Evolutionary conservation across 2,113 vertebrate genomes (phyloP).

Genomic region (Gulo gulo): DNA sequence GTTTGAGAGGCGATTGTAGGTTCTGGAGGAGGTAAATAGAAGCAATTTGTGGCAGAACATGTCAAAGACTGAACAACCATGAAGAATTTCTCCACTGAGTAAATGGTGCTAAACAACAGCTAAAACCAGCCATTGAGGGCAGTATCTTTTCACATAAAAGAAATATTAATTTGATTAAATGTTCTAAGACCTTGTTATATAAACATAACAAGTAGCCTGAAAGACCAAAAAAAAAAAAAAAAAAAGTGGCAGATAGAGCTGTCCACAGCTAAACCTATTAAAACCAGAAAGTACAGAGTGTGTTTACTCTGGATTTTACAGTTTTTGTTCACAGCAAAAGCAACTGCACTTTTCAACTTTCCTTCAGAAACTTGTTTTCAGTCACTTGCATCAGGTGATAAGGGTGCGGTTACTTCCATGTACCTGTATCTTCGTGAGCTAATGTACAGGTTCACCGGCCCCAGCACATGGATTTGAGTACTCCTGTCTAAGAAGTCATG

Average conservation of each 20-base stretch:
- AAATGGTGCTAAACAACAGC: neutral
- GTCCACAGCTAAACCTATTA: neutral
- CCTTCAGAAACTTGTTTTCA: neutral
- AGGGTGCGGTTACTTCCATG: neutral
- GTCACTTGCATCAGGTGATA: neutral
- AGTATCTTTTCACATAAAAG: neutral
- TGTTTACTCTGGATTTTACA: neutral
- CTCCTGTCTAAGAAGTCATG: neutral
- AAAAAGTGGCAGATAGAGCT: neutral
- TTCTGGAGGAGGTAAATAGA: neutral
- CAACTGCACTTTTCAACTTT: neutral
- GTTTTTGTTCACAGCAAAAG: neutral
- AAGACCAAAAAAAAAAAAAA: neutral
- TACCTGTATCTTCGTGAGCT: neutral
- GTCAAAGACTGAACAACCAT: neutral
- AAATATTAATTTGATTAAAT: neutral
- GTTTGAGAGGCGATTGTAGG: rapidly evolving
- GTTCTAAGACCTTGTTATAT: conserved; percentile 5
- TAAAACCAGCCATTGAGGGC: neutral
- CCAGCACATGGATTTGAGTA: neutral
- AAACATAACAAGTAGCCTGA: neutral
- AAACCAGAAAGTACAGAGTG: neutral
- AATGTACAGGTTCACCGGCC: neutral
- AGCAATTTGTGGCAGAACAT: neutral
- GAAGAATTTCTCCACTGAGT: neutral